These are phyloP conservation scores for Drosophila orena DNA, from an alignment of 1,140 invertebrate genomes.

Conservation along the genomic window DNA sequence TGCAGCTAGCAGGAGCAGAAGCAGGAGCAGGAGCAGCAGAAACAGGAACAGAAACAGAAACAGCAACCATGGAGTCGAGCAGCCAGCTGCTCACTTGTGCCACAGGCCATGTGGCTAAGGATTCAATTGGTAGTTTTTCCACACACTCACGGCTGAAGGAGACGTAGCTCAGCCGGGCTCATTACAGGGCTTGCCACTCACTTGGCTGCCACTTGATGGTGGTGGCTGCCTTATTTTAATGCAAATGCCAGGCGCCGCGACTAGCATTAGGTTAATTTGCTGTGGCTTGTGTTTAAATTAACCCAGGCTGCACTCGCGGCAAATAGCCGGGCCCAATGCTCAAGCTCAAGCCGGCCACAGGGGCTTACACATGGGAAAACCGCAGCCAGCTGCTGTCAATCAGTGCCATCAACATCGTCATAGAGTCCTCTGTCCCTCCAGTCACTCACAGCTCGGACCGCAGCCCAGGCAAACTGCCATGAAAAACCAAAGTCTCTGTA, in stretches of 20 bases:
- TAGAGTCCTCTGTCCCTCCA: neutral
- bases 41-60: neutral
- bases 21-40: slow-evolving; percentile 4
- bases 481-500: slow-evolving; percentile 39
- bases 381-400: slow-evolving; percentile 48
- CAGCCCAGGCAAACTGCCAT: slow-evolving; percentile 25
- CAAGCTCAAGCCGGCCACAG: slow-evolving; percentile 17
- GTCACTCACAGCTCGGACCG: slow-evolving; percentile 16
- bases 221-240: slow-evolving; percentile 48
- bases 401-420: slow-evolving; percentile 33
- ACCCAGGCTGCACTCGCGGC: slow-evolving; percentile 41
- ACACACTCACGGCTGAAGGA: neutral
- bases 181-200: slow-evolving; percentile 24
- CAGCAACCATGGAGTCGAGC: neutral
- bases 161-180: slow-evolving; percentile 6
- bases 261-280: slow-evolving; percentile 75
- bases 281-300: slow-evolving; percentile 75
- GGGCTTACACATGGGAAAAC: slow-evolving; percentile 29
- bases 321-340: slow-evolving; percentile 7
- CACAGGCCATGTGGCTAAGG: slow-evolving; percentile 6
- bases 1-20: slow-evolving; percentile 14
- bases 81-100: neutral
- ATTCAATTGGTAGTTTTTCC: slow-evolving; percentile 35
- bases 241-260: slow-evolving; percentile 28
- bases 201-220: slow-evolving; percentile 34